Evolutionary conservation across 2,888 invertebrate species (phyloP).

Genomic region (Caenorhabditis zanzibari): DNA sequence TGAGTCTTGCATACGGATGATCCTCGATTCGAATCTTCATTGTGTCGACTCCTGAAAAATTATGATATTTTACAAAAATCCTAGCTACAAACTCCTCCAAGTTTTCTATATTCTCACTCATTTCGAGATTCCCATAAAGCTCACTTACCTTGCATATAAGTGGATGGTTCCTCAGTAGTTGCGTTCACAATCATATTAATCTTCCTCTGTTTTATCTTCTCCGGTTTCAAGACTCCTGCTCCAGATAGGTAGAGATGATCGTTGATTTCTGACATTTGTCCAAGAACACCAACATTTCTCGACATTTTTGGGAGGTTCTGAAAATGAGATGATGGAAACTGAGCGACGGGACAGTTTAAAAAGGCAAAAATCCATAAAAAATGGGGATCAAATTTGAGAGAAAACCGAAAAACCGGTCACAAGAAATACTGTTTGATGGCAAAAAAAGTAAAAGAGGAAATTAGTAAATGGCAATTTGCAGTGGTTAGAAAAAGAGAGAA

Average conservation of each 20-base stretch:
- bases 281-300: conserved; percentile 78
- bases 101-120: too few species aligned
- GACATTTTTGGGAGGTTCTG: conserved; percentile 56
- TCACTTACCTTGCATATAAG: conserved; percentile 83
- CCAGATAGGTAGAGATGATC: conserved; percentile 90
- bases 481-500: not conserved
- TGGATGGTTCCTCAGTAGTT: conserved; percentile 89
- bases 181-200: conserved; percentile 91
- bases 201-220: conserved; percentile 87
- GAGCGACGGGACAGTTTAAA: conserved; percentile 14
- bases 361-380: conserved; percentile 26
- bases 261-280: conserved; percentile 87
- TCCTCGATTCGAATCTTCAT: conserved; percentile 89
- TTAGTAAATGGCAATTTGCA: conserved; percentile 18
- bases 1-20: conserved; percentile 88
- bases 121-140: not conserved
- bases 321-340: not conserved
- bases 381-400: not conserved
- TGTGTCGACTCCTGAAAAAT: conserved; percentile 85
- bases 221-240: conserved; percentile 89
- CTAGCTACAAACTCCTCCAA: too few species aligned
- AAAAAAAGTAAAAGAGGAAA: not conserved
- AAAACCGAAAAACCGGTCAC: conserved; percentile 28
- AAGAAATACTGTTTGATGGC: conserved; percentile 1
- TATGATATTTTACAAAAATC: not conserved